A percentile compares a stretch with the other conserved stretches of the same genome.
These are phyloP conservation scores for Apodemia duryi DNA, from an alignment of 2,888 invertebrate species.

Conservation along the genomic window DNA sequence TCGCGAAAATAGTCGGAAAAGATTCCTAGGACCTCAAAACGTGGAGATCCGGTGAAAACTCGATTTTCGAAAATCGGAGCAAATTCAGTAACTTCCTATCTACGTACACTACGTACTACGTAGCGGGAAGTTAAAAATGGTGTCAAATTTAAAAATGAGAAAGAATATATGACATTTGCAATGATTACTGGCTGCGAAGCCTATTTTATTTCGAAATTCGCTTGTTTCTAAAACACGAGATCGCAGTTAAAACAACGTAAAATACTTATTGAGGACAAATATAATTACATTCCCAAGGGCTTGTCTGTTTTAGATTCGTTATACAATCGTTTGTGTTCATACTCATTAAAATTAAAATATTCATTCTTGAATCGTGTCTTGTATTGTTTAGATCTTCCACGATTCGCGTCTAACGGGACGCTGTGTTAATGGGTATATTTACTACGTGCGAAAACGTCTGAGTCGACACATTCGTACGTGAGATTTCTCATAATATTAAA, in stretches of 20 bases:
- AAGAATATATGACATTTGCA: no score
- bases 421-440: conserved; percentile 36
- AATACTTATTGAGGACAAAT: conserved; percentile 5
- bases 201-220: no score
- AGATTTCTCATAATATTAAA: conserved; percentile 48
- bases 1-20: no score
- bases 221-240: no score
- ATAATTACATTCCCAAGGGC: conserved; percentile 6
- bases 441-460: conserved; percentile 51
- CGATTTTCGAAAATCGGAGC: no score
- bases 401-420: conserved; percentile 55
- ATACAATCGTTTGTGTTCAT: not conserved
- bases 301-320: conserved; percentile 10
- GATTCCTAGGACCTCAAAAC: no score
- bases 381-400: conserved; percentile 63
- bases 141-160: no score
- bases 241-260: not conserved
- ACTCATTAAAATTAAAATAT: conserved; percentile 14
- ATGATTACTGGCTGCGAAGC: no score
- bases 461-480: conserved; percentile 42
- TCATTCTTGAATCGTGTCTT: conserved; percentile 12
- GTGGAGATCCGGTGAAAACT: no score
- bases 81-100: no score
- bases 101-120: no score
- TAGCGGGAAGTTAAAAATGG: no score